phyloP scores from a whole-genome alignment of 2,797 vertebrate species.

The Limosa lapponica region DNA sequence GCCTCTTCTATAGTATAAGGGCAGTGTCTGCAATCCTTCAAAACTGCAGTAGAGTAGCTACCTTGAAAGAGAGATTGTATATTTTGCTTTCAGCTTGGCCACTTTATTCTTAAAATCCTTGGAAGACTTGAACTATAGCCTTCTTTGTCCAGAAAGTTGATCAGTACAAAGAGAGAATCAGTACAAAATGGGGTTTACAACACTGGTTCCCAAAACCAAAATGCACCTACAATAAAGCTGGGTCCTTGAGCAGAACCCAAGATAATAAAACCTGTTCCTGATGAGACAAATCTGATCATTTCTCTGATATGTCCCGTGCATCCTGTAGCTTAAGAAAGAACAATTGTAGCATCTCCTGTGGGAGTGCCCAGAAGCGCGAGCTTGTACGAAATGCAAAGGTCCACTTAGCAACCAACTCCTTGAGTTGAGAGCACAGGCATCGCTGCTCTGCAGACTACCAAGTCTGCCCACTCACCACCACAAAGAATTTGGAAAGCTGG shows the following conservation, averaged over 20 bases:
- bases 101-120: neutral
- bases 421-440: neutral
- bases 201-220: neutral
- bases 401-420: neutral
- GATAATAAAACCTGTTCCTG: neutral
- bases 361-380: neutral
- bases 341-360: neutral
- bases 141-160: neutral
- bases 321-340: neutral
- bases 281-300: neutral
- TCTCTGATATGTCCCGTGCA: neutral
- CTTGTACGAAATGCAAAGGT: neutral
- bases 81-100: neutral
- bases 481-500: fast-evolving
- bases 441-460: neutral
- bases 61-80: neutral
- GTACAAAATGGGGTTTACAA: neutral
- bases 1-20: neutral
- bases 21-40: neutral
- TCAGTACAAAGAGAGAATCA: neutral
- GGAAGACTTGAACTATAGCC: neutral
- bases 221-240: neutral
- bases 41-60: neutral
- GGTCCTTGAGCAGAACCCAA: neutral
- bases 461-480: neutral